Evolutionary conservation across 1,140 invertebrate species (phyloP).

Genomic region (Sipha flava): DNA sequence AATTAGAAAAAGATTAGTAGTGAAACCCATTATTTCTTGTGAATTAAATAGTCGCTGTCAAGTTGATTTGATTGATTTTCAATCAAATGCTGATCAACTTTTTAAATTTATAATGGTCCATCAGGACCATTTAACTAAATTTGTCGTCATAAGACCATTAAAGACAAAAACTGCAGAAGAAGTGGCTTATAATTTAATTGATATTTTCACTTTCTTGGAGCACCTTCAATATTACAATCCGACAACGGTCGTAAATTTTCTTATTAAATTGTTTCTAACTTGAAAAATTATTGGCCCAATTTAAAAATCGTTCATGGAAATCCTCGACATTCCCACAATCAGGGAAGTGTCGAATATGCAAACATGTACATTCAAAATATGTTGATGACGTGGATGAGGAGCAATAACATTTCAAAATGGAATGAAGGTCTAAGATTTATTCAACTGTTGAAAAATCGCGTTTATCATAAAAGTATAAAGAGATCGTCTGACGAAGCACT

Average conservation of each 20-base stretch:
- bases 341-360: no score
- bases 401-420: no score
- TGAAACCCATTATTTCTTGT: conserved; percentile 41
- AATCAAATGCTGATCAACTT: conserved; percentile 43
- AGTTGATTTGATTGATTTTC: conserved; percentile 47
- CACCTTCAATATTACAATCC: conserved; percentile 24
- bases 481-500: no score
- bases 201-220: conserved; percentile 21
- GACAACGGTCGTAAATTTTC: conserved; percentile 35
- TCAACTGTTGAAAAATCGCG: no score
- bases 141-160: conserved; percentile 41
- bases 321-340: no score
- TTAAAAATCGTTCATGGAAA: no score
- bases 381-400: no score
- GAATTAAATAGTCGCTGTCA: conserved; percentile 44
- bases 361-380: no score
- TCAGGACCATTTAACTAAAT: conserved; percentile 48
- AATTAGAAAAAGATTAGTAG: conserved; percentile 41
- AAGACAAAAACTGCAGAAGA: conserved; percentile 39
- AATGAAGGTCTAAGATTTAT: no score
- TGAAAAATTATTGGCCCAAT: no score
- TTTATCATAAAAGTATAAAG: no score
- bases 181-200: conserved; percentile 20
- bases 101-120: conserved; percentile 47
- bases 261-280: no score